A percentile compares a stretch with the other conserved stretches of the same genome.
Evolutionary conservation across 2,888 invertebrate species (phyloP).

Genomic region (Monochamus alternatus): DNA sequence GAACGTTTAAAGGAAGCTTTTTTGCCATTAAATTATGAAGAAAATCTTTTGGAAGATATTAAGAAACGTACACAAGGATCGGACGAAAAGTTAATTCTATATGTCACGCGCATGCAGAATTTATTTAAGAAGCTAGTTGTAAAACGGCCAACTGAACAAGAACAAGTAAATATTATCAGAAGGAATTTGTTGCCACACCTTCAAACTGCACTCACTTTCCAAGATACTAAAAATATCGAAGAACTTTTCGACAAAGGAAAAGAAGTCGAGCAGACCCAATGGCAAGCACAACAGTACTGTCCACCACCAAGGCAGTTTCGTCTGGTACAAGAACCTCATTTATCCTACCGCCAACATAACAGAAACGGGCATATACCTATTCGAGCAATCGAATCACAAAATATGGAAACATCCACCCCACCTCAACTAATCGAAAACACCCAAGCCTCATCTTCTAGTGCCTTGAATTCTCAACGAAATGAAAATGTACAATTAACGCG

Average conservation of each 20-base stretch:
- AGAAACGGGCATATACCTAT: neutral
- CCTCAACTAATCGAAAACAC: no score
- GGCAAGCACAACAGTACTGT: conserved; percentile 5
- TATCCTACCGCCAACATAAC: neutral
- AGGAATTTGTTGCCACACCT: neutral
- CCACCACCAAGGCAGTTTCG: neutral
- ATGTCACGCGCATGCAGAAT: conserved; percentile 48
- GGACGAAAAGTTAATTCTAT: conserved; percentile 45
- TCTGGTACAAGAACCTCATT: neutral
- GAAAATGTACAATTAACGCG: no score
- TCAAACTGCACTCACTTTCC: neutral
- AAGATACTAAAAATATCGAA: neutral
- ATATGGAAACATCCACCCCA: no score
- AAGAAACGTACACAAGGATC: conserved; percentile 46
- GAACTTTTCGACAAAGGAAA: conserved; percentile 1
- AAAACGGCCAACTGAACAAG: neutral
- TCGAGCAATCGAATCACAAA: neutral
- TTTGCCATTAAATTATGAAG: conserved; percentile 49
- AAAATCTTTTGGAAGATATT: conserved; percentile 49
- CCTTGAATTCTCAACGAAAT: no score
- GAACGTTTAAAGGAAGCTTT: conserved; percentile 37
- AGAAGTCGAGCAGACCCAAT: neutral
- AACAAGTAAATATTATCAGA: neutral
- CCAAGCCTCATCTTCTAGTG: no score
- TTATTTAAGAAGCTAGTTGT: neutral